These are phyloP conservation scores for Digitonthophagus gazella DNA, from an alignment of 2,888 invertebrate genomes.

Conservation along the genomic window DNA sequence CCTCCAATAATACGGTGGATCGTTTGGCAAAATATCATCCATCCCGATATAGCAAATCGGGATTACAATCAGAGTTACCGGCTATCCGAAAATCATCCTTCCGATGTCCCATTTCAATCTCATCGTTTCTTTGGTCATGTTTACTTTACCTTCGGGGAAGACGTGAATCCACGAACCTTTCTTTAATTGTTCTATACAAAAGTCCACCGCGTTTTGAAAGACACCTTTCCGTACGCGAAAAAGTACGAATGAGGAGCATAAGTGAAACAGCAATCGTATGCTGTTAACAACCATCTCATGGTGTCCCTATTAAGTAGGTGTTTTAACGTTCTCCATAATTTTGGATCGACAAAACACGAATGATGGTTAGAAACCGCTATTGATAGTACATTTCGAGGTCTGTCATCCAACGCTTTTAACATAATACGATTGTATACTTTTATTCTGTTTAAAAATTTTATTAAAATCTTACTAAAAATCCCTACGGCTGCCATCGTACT, in stretches of 20 bases:
- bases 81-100: slow-evolving; percentile 81
- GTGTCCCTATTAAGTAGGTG: slow-evolving; percentile 63
- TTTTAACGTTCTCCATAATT: slow-evolving; percentile 83
- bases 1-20: slow-evolving; percentile 79
- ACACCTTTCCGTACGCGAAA: slow-evolving; percentile 95
- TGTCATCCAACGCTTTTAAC: slow-evolving; percentile 62
- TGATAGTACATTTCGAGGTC: slow-evolving; percentile 75
- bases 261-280: slow-evolving; percentile 96
- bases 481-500: slow-evolving; percentile 81
- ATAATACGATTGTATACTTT: slow-evolving; percentile 78
- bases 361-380: slow-evolving; percentile 94
- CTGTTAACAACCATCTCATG: slow-evolving; percentile 93
- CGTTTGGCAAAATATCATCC: slow-evolving; percentile 86
- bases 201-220: slow-evolving; percentile 88
- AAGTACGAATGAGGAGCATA: slow-evolving; percentile 80
- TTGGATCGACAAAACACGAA: slow-evolving; percentile 96
- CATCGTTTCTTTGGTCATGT: slow-evolving; percentile 74
- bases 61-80: slow-evolving; percentile 76
- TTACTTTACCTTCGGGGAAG: slow-evolving; percentile 96
- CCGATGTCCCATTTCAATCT: slow-evolving; percentile 95
- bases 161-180: slow-evolving; percentile 91
- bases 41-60: slow-evolving; percentile 94
- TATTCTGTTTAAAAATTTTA: slow-evolving; percentile 80
- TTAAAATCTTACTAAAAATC: slow-evolving; percentile 79
- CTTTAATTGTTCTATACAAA: slow-evolving; percentile 83